phyloP scores from a whole-genome alignment of 2,888 invertebrate species.

The Arge pagana region DNA sequence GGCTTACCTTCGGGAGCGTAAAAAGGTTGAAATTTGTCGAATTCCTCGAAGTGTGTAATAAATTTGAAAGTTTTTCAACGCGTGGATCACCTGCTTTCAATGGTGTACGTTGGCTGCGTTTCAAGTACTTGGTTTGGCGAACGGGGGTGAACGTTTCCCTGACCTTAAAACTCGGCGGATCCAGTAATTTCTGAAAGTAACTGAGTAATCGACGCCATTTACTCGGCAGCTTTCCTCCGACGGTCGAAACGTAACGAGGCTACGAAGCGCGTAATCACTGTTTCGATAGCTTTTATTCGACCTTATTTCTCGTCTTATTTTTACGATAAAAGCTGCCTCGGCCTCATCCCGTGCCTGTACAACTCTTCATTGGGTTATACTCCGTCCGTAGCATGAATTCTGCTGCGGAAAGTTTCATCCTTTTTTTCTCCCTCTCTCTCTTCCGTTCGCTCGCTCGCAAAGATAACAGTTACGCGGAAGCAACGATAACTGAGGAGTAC shows the following conservation, averaged over 20 bases:
- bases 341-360: neutral
- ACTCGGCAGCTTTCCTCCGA: neutral
- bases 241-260: constrained; percentile 8
- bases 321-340: neutral
- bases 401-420: constrained; percentile 3
- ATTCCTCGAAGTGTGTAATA: constrained; percentile 8
- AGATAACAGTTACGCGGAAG: constrained; percentile 14
- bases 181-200: constrained; percentile 10
- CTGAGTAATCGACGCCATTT: constrained; percentile 4
- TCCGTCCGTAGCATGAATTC: too few relatives aligned
- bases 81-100: constrained; percentile 8
- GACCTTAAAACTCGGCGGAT: neutral
- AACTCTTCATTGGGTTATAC: too few relatives aligned
- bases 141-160: neutral
- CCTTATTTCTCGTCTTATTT: neutral
- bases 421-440: neutral
- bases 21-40: constrained; percentile 1
- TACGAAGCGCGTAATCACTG: constrained; percentile 15
- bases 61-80: constrained; percentile 9
- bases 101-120: constrained; percentile 14
- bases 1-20: neutral
- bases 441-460: neutral
- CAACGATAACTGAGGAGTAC: constrained; percentile 11
- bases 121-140: constrained; percentile 1
- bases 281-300: neutral